These are phyloP conservation scores for Eristalis tenax DNA, from an alignment of 2,888 invertebrate species.

Conservation along the genomic window DNA sequence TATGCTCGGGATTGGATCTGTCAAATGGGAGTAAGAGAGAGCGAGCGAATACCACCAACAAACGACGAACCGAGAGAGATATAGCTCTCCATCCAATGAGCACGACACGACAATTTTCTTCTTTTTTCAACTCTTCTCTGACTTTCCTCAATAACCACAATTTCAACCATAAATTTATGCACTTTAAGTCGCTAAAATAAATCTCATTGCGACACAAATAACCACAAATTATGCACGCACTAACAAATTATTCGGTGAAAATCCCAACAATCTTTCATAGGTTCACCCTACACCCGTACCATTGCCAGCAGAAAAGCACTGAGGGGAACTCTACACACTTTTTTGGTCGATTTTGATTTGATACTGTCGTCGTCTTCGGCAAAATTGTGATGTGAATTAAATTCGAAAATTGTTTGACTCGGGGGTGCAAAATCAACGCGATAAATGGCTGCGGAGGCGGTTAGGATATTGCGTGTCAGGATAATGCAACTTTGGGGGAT, in stretches of 20 bases:
- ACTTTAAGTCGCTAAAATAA: neutral
- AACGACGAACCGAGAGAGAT: conserved; percentile 37
- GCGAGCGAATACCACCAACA: conserved; percentile 24
- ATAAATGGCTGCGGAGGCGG: conserved; percentile 16
- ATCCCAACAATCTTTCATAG: conserved; percentile 11
- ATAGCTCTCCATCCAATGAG: conserved; percentile 49
- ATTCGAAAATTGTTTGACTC: conserved; percentile 26
- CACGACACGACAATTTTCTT: conserved; percentile 68
- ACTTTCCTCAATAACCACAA: conserved; percentile 38
- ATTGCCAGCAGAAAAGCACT: conserved; percentile 53
- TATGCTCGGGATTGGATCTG: conserved; percentile 52
- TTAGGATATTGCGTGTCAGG: conserved; percentile 21
- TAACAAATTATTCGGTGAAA: neutral
- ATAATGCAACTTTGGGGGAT: conserved; percentile 32
- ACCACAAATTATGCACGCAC: conserved; percentile 3
- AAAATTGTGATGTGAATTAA: conserved; percentile 43
- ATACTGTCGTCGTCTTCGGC: conserved; percentile 49
- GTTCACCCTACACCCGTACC: conserved; percentile 21
- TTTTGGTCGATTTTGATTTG: conserved; percentile 46
- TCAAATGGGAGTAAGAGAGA: conserved; percentile 57
- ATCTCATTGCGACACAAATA: neutral
- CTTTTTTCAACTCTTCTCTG: conserved; percentile 19
- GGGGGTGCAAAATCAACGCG: conserved; percentile 36
- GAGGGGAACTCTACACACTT: conserved; percentile 43
- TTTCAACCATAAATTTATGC: conserved; percentile 22